Evolutionary conservation across 2,113 vertebrate species (phyloP).

Genomic region (Ictalurus furcatus): DNA sequence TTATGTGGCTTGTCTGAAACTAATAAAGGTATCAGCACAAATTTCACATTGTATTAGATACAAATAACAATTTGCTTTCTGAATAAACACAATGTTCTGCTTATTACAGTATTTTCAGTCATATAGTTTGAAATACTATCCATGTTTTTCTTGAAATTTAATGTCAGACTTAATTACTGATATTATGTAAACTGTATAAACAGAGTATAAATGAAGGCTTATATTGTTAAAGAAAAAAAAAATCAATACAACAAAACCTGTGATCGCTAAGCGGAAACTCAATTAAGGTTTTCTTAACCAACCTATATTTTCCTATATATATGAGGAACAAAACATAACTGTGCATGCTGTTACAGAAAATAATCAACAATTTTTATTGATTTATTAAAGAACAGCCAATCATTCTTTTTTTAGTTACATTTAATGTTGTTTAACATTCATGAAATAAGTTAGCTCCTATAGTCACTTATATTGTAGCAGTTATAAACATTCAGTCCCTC

Average conservation of each 20-base stretch:
- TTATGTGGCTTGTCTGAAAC: not conserved
- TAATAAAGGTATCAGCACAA: not conserved
- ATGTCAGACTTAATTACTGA: not conserved
- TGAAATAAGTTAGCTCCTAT: not conserved
- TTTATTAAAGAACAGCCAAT: no score
- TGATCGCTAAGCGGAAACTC: no score
- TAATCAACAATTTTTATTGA: not conserved
- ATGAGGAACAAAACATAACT: not conserved
- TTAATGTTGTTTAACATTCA: not conserved
- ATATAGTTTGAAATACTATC: not conserved
- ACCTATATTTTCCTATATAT: not conserved
- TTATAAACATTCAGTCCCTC: not conserved
- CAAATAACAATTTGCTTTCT: not conserved
- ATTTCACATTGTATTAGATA: not conserved
- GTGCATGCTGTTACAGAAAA: not conserved
- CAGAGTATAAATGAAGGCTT: not conserved
- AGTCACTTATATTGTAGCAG: not conserved
- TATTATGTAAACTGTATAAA: not conserved
- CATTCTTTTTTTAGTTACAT: no score
- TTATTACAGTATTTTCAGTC: not conserved
- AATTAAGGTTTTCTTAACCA: not conserved
- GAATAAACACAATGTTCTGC: not conserved
- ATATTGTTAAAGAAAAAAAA: not conserved
- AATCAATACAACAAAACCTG: not conserved
- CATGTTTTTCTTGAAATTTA: not conserved